Conservation (phyloP, 2,797 vertebrate genomes). For the Hydrophis major region DNA sequence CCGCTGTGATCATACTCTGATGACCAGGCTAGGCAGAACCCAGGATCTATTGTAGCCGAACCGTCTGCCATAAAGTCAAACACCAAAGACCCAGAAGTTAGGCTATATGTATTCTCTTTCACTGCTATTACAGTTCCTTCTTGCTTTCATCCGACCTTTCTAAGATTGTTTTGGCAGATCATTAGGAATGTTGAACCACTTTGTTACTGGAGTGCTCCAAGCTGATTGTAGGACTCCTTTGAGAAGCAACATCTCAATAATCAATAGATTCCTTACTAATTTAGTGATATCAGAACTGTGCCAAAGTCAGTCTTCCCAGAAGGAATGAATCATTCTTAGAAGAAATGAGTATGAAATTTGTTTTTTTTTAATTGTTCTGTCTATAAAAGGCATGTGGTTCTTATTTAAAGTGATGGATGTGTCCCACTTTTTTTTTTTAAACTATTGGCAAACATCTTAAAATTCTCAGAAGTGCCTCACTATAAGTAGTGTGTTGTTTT, state of each 20-base stretch:
- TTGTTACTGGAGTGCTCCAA: not conserved
- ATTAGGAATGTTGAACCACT: not conserved
- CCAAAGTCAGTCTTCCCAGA: not conserved
- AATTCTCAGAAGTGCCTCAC: conserved; percentile 16
- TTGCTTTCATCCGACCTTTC: not conserved
- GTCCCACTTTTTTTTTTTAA: not conserved
- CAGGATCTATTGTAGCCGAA: not conserved
- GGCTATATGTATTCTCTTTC: not conserved
- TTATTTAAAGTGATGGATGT: conserved; percentile 31
- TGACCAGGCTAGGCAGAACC: not conserved
- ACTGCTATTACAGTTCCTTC: not conserved
- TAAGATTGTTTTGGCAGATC: not conserved
- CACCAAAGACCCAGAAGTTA: not conserved
- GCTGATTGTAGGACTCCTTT: not conserved
- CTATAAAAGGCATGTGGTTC: not conserved
- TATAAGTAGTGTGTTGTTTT: conserved; percentile 24
- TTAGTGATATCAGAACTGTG: conserved; percentile 1
- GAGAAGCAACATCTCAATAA: not conserved
- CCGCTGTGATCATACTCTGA: not conserved
- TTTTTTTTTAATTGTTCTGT: not conserved
- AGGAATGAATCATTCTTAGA: not conserved
- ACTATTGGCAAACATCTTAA: conserved; percentile 15
- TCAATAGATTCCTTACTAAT: not conserved
- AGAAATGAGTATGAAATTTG: conserved; percentile 4
- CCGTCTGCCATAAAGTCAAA: not conserved